Percentiles rank a stretch among this genome's conserved stretches.
phyloP scores from a whole-genome alignment of 2,797 vertebrate species.

The Cryptoblepharus egeriae region DNA sequence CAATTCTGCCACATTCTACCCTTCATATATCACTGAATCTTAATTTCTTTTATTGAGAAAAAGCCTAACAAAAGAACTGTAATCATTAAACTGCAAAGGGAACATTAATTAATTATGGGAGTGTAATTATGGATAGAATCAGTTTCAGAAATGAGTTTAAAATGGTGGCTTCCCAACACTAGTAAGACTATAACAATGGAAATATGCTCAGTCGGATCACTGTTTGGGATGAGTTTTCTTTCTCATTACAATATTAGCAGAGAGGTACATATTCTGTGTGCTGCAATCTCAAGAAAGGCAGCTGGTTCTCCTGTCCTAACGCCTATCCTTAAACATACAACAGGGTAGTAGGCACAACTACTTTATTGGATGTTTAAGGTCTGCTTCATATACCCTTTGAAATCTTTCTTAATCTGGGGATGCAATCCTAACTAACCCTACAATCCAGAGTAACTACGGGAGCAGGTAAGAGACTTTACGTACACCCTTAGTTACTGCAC shows the following conservation, averaged over 20 bases:
- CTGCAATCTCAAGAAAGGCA: not conserved
- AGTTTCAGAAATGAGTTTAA: constrained; percentile 20
- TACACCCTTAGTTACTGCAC: too few species aligned
- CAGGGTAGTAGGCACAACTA: too few species aligned
- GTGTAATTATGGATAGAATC: not conserved
- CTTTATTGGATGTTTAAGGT: too few species aligned
- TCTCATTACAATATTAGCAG: not conserved
- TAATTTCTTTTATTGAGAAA: constrained; percentile 5
- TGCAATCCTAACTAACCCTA: too few species aligned
- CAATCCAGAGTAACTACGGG: too few species aligned
- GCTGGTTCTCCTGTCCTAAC: too few species aligned
- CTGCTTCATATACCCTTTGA: too few species aligned
- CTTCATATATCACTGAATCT: constrained; percentile 6
- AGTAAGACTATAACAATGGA: not conserved
- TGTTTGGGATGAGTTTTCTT: constrained; percentile 16
- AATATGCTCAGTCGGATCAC: not conserved
- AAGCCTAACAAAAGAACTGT: constrained; percentile 6
- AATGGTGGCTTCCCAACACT: constrained; percentile 18
- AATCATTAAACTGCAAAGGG: constrained; percentile 6
- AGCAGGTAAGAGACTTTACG: too few species aligned
- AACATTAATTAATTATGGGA: constrained; percentile 17
- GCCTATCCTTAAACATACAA: too few species aligned
- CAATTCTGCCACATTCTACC: not conserved
- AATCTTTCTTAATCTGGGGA: too few species aligned
- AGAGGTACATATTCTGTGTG: not conserved